Base-by-base conservation (phyloP, 2,888 invertebrate genomes). In the Zele albiditarsus region DNA sequence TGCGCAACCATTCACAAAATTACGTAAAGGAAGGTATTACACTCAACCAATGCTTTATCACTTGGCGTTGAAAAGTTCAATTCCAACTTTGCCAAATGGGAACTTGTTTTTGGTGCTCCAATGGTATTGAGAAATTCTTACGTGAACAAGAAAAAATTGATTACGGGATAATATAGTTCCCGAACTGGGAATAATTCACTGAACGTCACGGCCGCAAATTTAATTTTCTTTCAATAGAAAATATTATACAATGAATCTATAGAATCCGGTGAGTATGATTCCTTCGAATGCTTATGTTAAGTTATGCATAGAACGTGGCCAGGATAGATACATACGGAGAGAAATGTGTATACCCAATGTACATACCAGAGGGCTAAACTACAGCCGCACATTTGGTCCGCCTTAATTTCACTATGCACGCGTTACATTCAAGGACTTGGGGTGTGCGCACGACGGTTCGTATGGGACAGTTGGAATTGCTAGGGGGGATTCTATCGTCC, bases 401-500 rank as follows among this genome's bases (percentile, higher is more conserved):
- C 84, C 82, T 86, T 85, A 85, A 85, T 86, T 85, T 82, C 70
- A 79, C 82, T 80, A 74, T 75, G 76, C 76, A 76, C 42, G 6
- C 20, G 20, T 25, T 75, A 46, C 83, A 81, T 83, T 84, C 83
- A 80, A 84, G 82, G 79, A 78, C 75, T 71, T 3, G 16, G n/a
- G 46, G n/a, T 79, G 77, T 72, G 73, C 58, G 72, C 77, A 57
- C 27, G 2, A 67, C 53, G 28, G 80, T 79, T 80, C 81, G 80
- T 80, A 78, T 80, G 84, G 86, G 85, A 85, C 84, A 83, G 81
- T 81, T 80, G 84, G 84, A 79, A 76, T 84, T 84, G 82, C 86
- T 85, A 82, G 80, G 79, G 76, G 81, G 85, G 85, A 83, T 86
- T 84, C 84, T 83, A 80, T 84, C 84, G 83, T 85, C 87, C 86